Conservation (phyloP, 2,113 vertebrate species). For the Madoqua kirkii region DNA sequence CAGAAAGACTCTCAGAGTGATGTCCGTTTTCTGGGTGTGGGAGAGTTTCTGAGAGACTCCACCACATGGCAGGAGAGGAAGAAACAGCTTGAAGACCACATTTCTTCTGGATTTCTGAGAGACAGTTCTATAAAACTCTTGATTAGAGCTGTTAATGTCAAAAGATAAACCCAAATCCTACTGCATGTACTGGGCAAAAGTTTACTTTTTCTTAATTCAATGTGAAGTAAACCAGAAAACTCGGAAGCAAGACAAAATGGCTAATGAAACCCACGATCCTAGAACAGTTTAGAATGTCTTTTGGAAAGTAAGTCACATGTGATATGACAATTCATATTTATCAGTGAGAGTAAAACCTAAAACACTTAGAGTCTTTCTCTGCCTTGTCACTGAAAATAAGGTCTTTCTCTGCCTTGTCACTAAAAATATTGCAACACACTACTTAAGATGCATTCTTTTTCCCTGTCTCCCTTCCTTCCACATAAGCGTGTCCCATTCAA, state of each 20-base stretch:
- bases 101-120: neutral
- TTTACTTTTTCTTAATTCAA: neutral
- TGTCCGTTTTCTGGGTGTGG: neutral
- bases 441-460: neutral
- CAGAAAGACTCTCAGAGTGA: neutral
- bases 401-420: neutral
- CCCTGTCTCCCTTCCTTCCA: neutral
- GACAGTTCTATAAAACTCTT: neutral
- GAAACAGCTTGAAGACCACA: neutral
- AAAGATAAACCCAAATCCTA: neutral
- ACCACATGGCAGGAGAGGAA: neutral
- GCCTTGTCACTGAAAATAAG: neutral
- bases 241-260: neutral
- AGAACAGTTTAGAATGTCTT: neutral
- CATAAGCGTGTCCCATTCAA: neutral
- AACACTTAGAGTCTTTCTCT: neutral
- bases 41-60: neutral
- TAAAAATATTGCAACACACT: neutral
- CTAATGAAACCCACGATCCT: neutral
- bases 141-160: neutral
- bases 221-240: neutral
- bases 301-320: neutral
- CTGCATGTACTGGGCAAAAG: neutral
- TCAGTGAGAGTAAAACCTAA: neutral
- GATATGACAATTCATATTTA: neutral